Percentiles rank a stretch among this genome's conserved stretches.
phyloP scores from a whole-genome alignment of 35 echinoderm and acorn worm species.

The Apostichopus californicus region DNA sequence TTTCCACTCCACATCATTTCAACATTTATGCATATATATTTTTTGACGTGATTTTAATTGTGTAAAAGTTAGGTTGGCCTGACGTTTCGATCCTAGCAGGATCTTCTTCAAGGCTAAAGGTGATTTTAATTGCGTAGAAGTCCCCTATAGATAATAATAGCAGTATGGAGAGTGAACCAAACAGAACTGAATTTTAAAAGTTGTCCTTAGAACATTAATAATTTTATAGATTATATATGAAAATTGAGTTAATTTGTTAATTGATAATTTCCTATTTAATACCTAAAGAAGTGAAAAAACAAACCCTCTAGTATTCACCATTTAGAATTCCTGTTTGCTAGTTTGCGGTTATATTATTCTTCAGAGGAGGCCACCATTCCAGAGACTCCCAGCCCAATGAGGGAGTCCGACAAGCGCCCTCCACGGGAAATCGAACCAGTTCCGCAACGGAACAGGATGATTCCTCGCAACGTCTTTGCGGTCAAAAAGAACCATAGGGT shows the following conservation, averaged over 20 bases:
- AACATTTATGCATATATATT: too few species aligned
- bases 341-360: not conserved
- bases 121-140: not conserved
- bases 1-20: too few species aligned
- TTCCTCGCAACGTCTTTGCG: constrained; percentile 37
- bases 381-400: constrained; percentile 26
- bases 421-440: not conserved
- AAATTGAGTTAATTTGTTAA: too few species aligned
- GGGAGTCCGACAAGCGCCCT: not conserved
- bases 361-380: not conserved
- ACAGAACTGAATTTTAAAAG: not conserved
- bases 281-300: too few species aligned
- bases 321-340: not conserved
- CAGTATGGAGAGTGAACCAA: not conserved
- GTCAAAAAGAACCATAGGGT: constrained; percentile 19
- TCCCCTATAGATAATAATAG: not conserved
- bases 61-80: too few species aligned
- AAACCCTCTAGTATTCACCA: not conserved
- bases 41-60: not conserved
- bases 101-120: too few species aligned
- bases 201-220: too few species aligned
- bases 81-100: too few species aligned
- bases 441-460: not conserved
- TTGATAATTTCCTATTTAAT: not conserved
- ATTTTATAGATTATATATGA: not conserved